Conservation (phyloP, 1,140 invertebrate genomes). For the Nephotettix cincticeps region DNA sequence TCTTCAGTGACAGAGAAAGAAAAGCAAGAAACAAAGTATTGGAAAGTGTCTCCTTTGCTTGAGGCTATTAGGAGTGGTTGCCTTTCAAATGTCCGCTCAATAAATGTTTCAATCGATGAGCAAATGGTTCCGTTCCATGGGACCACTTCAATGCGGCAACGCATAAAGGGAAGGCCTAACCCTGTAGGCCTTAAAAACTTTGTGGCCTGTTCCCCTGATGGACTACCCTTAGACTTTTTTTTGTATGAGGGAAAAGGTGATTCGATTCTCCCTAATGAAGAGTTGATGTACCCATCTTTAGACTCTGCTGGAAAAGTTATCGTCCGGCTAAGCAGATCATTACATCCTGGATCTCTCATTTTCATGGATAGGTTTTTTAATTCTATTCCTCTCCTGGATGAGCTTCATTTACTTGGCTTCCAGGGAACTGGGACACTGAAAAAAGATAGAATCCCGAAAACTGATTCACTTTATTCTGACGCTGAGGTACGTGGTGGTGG, state of each 20-base stretch:
- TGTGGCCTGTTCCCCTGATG: neutral
- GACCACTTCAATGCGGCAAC: neutral
- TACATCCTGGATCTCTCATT: neutral
- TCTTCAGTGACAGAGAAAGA: too few species aligned
- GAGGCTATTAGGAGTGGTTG: neutral
- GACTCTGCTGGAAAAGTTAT: neutral
- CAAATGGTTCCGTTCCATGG: too few species aligned
- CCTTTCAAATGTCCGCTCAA: neutral
- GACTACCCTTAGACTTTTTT: neutral
- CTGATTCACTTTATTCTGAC: too few species aligned
- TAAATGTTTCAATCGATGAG: neutral
- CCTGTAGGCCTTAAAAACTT: neutral
- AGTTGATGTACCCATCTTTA: neutral
- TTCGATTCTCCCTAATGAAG: neutral
- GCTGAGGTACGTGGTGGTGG: too few species aligned
- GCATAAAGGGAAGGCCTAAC: neutral
- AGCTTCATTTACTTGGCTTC: too few species aligned
- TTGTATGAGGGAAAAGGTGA: neutral
- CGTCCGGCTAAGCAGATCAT: neutral
- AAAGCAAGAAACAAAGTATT: too few species aligned
- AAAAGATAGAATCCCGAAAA: too few species aligned
- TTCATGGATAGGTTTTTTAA: neutral
- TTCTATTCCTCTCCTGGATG: neutral
- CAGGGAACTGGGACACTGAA: too few species aligned
- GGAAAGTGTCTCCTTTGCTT: neutral